Percentiles rank a stretch among this genome's conserved stretches.
Conservation (phyloP, 2,797 vertebrate species). For the Platyrinchus mystaceus region DNA sequence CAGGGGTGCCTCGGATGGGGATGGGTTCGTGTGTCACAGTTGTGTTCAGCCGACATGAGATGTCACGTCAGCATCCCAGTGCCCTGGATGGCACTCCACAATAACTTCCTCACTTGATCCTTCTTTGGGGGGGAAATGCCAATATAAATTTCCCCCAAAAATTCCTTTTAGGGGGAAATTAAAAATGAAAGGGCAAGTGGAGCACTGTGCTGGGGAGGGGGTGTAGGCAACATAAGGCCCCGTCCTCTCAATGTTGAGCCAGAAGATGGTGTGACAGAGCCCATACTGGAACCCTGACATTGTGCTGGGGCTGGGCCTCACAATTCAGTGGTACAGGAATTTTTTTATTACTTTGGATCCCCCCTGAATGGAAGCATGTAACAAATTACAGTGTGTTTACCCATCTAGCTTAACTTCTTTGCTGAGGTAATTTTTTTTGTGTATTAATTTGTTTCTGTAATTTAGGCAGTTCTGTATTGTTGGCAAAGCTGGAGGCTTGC, state of each 20-base stretch:
- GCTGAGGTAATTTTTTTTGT: neutral
- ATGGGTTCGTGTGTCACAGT: neutral
- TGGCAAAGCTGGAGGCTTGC: neutral
- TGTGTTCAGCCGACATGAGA: neutral
- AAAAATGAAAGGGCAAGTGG: neutral
- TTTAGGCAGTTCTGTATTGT: neutral
- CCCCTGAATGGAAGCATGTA: neutral
- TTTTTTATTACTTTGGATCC: conserved; percentile 55
- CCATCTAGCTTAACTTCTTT: neutral
- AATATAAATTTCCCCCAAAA: neutral
- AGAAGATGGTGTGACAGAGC: neutral
- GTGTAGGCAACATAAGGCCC: neutral
- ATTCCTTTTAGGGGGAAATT: neutral
- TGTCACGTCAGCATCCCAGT: neutral
- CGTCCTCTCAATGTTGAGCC: neutral
- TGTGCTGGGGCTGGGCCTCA: neutral
- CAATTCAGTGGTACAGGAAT: conserved; percentile 38
- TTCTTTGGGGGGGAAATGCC: neutral
- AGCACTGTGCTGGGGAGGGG: neutral
- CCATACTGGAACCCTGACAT: neutral
- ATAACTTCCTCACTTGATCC: neutral
- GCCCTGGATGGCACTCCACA: neutral
- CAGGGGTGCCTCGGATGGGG: neutral
- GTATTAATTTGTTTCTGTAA: neutral
- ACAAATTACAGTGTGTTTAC: neutral